Percentiles rank a stretch among this genome's conserved stretches.
These are phyloP conservation scores for Pemphigus obesinymphae DNA, from an alignment of 1,140 invertebrate species.

Conservation along the genomic window DNA sequence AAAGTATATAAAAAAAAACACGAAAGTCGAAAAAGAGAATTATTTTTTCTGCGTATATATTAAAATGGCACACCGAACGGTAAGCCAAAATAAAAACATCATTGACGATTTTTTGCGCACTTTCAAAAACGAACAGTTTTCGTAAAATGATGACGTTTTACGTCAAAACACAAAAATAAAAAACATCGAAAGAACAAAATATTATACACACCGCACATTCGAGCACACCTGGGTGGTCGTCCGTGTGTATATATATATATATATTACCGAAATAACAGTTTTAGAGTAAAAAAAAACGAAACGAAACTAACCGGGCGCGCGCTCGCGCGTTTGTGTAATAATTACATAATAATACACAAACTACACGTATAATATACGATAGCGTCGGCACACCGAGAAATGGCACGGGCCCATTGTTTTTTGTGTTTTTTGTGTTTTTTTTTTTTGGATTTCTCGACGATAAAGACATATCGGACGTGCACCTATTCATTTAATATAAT, in stretches of 20 bases:
- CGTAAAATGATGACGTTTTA: neutral
- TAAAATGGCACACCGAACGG: too few species aligned
- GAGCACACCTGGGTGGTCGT: constrained; percentile 1
- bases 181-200: neutral
- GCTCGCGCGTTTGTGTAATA: neutral
- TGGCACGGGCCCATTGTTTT: neutral
- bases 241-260: neutral
- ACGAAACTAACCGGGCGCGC: neutral
- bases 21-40: too few species aligned
- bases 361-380: neutral
- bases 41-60: too few species aligned
- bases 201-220: neutral
- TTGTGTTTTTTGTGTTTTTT: too few species aligned
- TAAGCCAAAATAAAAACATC: too few species aligned
- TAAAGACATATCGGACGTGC: too few species aligned
- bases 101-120: too few species aligned
- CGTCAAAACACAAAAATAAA: neutral
- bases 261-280: constrained; percentile 12
- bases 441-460: too few species aligned
- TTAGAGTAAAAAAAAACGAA: neutral
- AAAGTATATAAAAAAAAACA: too few species aligned
- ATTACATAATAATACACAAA: neutral
- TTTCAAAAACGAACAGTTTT: too few species aligned
- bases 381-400: neutral
- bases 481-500: too few species aligned